Evolutionary conservation across 2,888 invertebrate genomes (phyloP).

Genomic region (Calliphora vomitoria): DNA sequence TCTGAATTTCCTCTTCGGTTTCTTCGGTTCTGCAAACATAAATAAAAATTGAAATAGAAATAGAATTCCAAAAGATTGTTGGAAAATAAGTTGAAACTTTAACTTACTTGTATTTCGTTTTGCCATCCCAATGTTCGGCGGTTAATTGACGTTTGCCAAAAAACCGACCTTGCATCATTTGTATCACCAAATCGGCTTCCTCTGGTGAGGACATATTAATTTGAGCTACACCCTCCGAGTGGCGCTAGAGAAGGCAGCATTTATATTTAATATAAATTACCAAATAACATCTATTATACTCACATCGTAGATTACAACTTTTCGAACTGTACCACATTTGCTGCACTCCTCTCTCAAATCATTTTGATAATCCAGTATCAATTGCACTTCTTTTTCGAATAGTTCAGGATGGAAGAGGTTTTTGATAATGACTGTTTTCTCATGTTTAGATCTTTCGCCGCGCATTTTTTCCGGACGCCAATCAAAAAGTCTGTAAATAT

Average conservation of each 20-base stretch:
- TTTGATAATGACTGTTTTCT: constrained; percentile 95
- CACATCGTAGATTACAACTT: constrained; percentile 95
- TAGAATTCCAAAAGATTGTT: not conserved
- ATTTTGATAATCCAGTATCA: constrained; percentile 95
- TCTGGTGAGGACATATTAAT: constrained; percentile 95
- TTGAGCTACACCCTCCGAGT: constrained; percentile 97
- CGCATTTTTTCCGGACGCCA: constrained; percentile 97
- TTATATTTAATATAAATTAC: too few species aligned
- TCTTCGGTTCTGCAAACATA: constrained; percentile 89
- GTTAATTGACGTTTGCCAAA: constrained; percentile 94
- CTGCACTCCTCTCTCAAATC: constrained; percentile 95
- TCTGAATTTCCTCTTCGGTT: constrained; percentile 93
- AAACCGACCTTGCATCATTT: constrained; percentile 94
- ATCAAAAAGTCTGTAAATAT: constrained; percentile 90
- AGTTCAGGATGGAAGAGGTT: constrained; percentile 95
- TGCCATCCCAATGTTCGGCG: constrained; percentile 97
- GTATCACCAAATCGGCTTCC: constrained; percentile 95
- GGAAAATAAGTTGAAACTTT: not conserved
- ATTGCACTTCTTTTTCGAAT: constrained; percentile 94
- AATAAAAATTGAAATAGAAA: not conserved
- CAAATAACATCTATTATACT: constrained; percentile 82
- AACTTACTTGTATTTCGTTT: constrained; percentile 92
- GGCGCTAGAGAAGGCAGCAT: constrained; percentile 86
- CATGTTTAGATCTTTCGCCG: constrained; percentile 94
- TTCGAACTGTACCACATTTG: constrained; percentile 96